Conservation (phyloP, 2,797 vertebrate species). For the Sitta carolinensis region DNA sequence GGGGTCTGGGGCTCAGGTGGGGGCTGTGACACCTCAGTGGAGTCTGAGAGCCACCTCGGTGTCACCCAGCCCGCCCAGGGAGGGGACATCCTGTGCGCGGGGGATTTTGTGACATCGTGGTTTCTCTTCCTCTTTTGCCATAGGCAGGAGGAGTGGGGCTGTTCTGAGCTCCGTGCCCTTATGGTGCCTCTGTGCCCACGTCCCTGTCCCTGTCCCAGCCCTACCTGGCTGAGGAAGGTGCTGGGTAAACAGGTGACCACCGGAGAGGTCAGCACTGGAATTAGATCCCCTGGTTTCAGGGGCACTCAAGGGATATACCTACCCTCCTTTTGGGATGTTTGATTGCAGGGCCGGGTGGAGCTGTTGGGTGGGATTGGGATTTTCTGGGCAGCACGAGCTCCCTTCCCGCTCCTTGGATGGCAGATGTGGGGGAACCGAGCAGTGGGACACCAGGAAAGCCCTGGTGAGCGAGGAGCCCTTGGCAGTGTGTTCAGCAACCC, state of each 20-base stretch:
- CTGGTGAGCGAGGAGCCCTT: not conserved
- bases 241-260: not conserved
- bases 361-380: not conserved
- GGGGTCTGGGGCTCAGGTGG: not conserved
- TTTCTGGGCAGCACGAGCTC: not conserved
- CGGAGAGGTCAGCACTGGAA: not conserved
- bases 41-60: not conserved
- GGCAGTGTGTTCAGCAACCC: not conserved
- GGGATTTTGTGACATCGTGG: not conserved
- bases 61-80: not conserved
- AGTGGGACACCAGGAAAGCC: not conserved
- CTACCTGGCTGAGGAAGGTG: not conserved
- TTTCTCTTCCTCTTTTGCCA: slow-evolving; percentile 14
- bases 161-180: rapidly evolving
- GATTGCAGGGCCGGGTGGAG: not conserved
- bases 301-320: not conserved
- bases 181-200: not conserved
- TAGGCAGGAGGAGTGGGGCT: not conserved
- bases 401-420: not conserved
- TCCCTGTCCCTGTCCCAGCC: not conserved
- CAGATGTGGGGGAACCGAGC: not conserved
- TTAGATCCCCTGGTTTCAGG: not conserved
- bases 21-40: not conserved
- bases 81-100: not conserved
- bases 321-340: not conserved